Evolutionary conservation across 2,888 invertebrate species (phyloP), one percentile per base, ranked within the genome.

Genomic region (Rhorus exstirpatorius): DNA sequence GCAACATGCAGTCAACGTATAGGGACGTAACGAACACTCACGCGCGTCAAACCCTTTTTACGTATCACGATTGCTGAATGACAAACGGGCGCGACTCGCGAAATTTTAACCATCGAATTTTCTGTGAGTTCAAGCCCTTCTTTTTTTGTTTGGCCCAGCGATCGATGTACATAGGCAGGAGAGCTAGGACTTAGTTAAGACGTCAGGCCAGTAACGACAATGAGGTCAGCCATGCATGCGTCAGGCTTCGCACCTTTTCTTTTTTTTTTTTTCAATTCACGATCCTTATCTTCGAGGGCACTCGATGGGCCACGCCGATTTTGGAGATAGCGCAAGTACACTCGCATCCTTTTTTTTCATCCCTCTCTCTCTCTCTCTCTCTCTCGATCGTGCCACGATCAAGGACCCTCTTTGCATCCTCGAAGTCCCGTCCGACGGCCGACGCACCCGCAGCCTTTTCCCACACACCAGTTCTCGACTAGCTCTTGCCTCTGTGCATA

Each of bases 281-380:
- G 93, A 92, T 93, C 90, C 88, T 91, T 92, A 92, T 93, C 92
- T 90, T 90, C 83, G 90, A 92, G 92, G 89, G 91, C 90, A 90
- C 93, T 93, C 92, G 91, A 92, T 91, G 90, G 89, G 90, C 88
- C 88, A 60, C 85, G 79, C 88, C 89, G 91, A 92, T 92, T 82
- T 90, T 90, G 81, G 87, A 92, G 92, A 93, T 92, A 93, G 90
- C 86, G 88, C 87, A 21, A 82, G 85, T 75, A 76, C 51, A 67
- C 65, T 70, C 58, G 38, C 61, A 70, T 77, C 60, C 51, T 70
- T 77, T 74, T 70, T 79, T 65, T 71, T 3, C 8, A 21, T n/a
- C 58, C 21, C 24, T 14, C 44, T 53, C 26, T 17, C 35, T 55
- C 51, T 19, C 19, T 12, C 38, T 8, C 21, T 21, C 41, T 35